phyloP scores from a whole-genome alignment of 2,113 vertebrate species.

The Macrotis lagotis region DNA sequence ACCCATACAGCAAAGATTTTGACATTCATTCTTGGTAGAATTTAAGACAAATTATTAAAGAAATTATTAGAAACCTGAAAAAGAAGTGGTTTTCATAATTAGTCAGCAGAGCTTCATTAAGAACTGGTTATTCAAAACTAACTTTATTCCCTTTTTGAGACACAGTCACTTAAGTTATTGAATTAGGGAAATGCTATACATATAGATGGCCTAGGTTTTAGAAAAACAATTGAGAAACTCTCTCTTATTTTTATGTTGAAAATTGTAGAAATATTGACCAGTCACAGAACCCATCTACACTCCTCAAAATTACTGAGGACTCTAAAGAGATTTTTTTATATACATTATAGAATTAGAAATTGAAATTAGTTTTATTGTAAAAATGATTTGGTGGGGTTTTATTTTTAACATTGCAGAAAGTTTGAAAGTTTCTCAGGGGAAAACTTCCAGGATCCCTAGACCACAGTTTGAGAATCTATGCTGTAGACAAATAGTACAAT shows the following conservation, averaged over 20 bases:
- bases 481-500: neutral
- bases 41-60: neutral
- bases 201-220: neutral
- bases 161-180: neutral
- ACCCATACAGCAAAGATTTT: neutral
- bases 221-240: neutral
- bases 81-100: neutral
- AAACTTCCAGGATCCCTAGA: no score
- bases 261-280: neutral
- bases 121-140: neutral
- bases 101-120: neutral
- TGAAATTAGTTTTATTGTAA: neutral
- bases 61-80: neutral
- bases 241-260: neutral
- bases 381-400: neutral
- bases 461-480: no score
- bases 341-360: no score
- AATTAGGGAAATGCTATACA: neutral
- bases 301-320: neutral
- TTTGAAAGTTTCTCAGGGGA: neutral
- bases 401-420: neutral
- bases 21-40: neutral
- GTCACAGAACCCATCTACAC: neutral
- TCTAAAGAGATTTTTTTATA: neutral
- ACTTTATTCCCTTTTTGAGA: neutral